phyloP scores from a whole-genome alignment of 2,888 invertebrate genomes.

The Andricus quercusramuli region DNA sequence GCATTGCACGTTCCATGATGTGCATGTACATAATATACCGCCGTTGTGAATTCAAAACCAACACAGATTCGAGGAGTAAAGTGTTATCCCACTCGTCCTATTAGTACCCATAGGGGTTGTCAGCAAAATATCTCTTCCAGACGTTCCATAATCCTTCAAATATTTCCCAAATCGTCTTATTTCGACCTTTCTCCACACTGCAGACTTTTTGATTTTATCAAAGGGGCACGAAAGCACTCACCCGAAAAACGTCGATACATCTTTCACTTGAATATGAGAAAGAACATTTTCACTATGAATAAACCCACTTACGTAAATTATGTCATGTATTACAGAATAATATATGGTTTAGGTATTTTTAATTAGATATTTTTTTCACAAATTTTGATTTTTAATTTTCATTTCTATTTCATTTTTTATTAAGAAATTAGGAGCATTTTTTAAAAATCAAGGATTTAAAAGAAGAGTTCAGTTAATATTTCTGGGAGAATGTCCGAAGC shows the following conservation, averaged over 20 bases:
- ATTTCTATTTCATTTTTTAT: no score
- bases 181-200: neutral
- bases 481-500: neutral
- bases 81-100: neutral
- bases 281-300: neutral
- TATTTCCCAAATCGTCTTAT: neutral
- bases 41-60: neutral
- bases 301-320: neutral
- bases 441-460: neutral
- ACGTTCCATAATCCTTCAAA: neutral
- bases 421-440: neutral
- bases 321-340: neutral
- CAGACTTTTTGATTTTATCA: neutral
- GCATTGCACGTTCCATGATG: neutral
- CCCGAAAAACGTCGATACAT: neutral
- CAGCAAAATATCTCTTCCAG: neutral
- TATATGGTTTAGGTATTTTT: no score
- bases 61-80: neutral
- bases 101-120: neutral
- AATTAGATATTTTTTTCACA: no score
- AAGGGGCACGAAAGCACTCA: neutral
- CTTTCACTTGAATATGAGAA: neutral
- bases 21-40: neutral
- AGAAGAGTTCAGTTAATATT: neutral
- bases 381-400: no score